A percentile compares a stretch with the other conserved stretches of the same genome.
Evolutionary conservation across 2,113 vertebrate species (phyloP).

Genomic region (Elephas maximus): DNA sequence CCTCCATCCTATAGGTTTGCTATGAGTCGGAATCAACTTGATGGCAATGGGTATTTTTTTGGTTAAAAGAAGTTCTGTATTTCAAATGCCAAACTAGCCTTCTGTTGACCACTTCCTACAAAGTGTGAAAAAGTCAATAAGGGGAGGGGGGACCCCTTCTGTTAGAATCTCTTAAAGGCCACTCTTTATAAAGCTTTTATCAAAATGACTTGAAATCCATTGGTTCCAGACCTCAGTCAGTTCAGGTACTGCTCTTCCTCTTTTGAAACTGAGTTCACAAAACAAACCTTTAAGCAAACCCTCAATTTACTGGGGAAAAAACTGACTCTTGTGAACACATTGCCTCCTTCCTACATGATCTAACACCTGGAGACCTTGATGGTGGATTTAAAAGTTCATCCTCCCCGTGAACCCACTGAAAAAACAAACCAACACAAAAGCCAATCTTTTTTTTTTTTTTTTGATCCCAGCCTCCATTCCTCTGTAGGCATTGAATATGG

Average conservation of each 20-base stretch:
- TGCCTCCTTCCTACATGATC: neutral
- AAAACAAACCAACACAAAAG: neutral
- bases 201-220: neutral
- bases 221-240: neutral
- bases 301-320: neutral
- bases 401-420: neutral
- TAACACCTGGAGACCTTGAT: neutral
- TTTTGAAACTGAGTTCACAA: conserved; percentile 46
- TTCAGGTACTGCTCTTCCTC: neutral
- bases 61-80: neutral
- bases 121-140: neutral
- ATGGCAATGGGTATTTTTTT: too few species aligned
- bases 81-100: conserved; percentile 11
- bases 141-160: neutral
- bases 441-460: neutral
- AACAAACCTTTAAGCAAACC: conserved; percentile 41
- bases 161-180: neutral
- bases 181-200: neutral
- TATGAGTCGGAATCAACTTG: too few species aligned
- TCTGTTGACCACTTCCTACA: neutral
- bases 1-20: too few species aligned
- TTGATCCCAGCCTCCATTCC: neutral
- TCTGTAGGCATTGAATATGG: neutral
- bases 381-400: neutral
- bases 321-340: neutral